Percentiles rank a stretch among this genome's conserved stretches.
phyloP scores from a whole-genome alignment of 2,888 invertebrate genomes.

The Temnothorax unifasciatus region DNA sequence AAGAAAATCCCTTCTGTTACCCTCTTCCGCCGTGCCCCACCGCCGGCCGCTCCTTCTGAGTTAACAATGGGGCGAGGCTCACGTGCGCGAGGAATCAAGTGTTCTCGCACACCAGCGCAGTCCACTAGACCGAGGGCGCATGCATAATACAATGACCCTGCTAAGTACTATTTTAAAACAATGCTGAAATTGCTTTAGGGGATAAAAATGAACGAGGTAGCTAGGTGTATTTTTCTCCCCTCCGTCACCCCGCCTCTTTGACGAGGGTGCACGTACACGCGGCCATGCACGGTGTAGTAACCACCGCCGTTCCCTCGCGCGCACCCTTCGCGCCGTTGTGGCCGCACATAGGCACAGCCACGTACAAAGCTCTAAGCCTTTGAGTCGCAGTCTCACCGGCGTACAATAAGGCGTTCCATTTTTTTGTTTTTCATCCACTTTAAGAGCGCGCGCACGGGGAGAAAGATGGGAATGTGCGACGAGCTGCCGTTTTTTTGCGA shows the following conservation, averaged over 20 bases:
- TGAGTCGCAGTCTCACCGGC: conserved; percentile 85
- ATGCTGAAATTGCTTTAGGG: conserved; percentile 87
- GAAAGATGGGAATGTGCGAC: conserved; percentile 31
- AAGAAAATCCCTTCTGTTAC: conserved; percentile 77
- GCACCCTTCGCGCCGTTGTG: conserved; percentile 63
- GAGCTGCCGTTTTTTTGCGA: conserved; percentile 47
- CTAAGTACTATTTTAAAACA: conserved; percentile 87
- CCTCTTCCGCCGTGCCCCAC: conserved; percentile 59
- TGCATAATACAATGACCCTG: conserved; percentile 87
- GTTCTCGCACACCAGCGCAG: conserved; percentile 84
- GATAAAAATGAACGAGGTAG: conserved; percentile 86
- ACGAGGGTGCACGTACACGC: conserved; percentile 80
- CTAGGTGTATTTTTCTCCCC: conserved; percentile 86
- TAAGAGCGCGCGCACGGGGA: conserved; percentile 48
- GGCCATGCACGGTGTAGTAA: conserved; percentile 80
- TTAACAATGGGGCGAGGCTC: conserved; percentile 86
- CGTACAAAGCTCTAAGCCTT: conserved; percentile 85
- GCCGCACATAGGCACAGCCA: conserved; percentile 74
- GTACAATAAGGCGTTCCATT: conserved; percentile 86
- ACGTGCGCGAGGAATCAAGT: conserved; percentile 86
- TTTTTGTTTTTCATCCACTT: conserved; percentile 81
- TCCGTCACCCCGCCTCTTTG: conserved; percentile 80
- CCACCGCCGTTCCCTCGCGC: conserved; percentile 66
- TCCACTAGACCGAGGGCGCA: conserved; percentile 84
- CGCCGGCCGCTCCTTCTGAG: conserved; percentile 74